Evolutionary conservation across 2,797 vertebrate species (phyloP), one percentile per base, ranked within the genome.

Genomic region (Sebastes minor): DNA sequence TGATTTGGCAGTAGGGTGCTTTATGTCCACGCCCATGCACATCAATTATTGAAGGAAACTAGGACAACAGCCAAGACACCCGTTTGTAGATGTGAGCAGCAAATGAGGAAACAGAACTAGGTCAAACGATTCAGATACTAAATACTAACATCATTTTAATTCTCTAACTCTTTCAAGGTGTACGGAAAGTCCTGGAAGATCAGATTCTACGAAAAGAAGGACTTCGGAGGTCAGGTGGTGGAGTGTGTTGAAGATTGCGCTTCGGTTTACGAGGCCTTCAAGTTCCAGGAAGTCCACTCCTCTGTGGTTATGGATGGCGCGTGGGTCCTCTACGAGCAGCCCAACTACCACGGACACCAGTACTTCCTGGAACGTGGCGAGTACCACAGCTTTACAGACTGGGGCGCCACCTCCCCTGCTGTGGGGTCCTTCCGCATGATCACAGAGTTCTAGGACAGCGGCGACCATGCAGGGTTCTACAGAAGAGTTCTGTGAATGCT

Each of bases 251-350:
- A 92, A 11, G 90, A 94, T 49, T 93, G 89, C 63, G 87, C 83
- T 0, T 92, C 92, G 0, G 67, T 92, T 23, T 85, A 82, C 1
- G 88, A 93, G 20, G 60, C 75, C 62, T 82, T 94, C n/a, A 91
- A 90, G 80, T 85, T 91, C 57, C 23, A 56, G 46, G 92, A 94
- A 68, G 80, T 94, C 62, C 78, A 90, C 74, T 95, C 93, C 70
- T 92, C 89, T 8, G 71, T 87, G 61, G 93, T 94, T 65, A 59
- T 82, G 28, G 93, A 94, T 7, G 93, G 93, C 2, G 86, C 91
- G 2, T 95, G 93, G 88, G 87, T 90, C 77, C 87, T 94, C 68
- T 95, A 90, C 8, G 91, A 93, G 76, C 91, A 88, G 78, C 89
- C 90, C 18, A 82, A 86, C 83, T 92, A 92, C 76, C 78, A 64